Conservation (phyloP, 2,797 vertebrate genomes). For the Sebastes jordani region DNA sequence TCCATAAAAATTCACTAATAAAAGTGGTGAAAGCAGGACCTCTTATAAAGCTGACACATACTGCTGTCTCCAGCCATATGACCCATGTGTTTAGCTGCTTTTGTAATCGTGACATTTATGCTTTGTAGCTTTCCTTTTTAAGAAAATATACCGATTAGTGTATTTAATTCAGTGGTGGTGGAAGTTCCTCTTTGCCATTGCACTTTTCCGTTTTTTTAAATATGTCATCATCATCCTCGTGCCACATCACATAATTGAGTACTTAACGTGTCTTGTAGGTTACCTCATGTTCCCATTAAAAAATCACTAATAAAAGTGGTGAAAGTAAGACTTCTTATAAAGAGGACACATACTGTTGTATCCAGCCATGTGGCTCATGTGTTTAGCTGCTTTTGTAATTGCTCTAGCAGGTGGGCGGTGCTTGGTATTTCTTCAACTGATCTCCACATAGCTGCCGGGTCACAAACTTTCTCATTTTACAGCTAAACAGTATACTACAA, state of each 20-base stretch:
- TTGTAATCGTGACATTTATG: not conserved
- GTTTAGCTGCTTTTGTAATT: not conserved
- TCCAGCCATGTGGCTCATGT: not conserved
- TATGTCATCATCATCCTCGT: not conserved
- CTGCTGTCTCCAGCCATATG: too few relatives aligned
- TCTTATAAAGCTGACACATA: too few relatives aligned
- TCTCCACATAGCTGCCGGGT: too few relatives aligned
- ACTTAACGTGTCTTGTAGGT: not conserved
- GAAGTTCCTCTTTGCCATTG: not conserved
- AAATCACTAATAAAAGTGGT: not conserved
- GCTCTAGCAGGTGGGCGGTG: too few relatives aligned
- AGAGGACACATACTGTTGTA: not conserved
- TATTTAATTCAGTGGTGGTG: not conserved
- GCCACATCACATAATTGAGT: not conserved
- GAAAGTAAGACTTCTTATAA: not conserved
- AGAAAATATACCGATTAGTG: not conserved
- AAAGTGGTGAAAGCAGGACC: too few relatives aligned
- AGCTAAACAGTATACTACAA: too few relatives aligned
- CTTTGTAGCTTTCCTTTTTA: not conserved
- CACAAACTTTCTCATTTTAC: too few relatives aligned
- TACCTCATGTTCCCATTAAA: not conserved
- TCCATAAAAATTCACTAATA: too few relatives aligned
- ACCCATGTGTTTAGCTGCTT: too few relatives aligned
- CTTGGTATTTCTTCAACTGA: too few relatives aligned
- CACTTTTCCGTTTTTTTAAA: not conserved